Evolutionary conservation across 2,113 vertebrate genomes (phyloP), one percentile per base, ranked within the genome.

Genomic region (Myotis brandtii): DNA sequence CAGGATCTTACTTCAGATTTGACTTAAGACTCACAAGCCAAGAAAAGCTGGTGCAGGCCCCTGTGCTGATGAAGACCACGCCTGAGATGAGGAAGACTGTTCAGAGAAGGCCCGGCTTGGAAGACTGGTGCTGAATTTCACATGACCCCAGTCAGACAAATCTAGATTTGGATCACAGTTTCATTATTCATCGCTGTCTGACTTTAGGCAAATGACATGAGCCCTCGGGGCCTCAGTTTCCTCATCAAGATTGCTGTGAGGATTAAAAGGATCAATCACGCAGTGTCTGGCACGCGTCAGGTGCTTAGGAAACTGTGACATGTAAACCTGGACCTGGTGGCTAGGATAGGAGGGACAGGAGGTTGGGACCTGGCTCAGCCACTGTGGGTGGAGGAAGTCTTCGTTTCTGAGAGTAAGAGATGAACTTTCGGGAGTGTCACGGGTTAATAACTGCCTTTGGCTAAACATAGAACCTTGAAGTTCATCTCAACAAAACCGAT

Each of bases 371-470:
- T 25, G 8, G n/a, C 27, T 62, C 46, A 17, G 12, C 32, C 18
- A 34, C 50, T 40, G 0, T 27, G 13, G 69, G n/a, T 30, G 4
- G 46, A 77, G 5, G 11, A 32, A 14, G 34, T 79, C 67, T 83
- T 93, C 56, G 14, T 77, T 95, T 93, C 21, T 6, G 9, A 86
- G 52, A 85, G 67, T 54, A 59, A 70, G 72, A 80, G 37, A 77
- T 72, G 30, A 56, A 27, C 17, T 34, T 95, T 64, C 4, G 0
- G 16, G 64, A 93, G 30, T 76, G n/a, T 62, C 86, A 70, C 3
- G 18, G 80, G 48, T 91, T 69, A 89, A 62, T 92, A 92, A 87
- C 96, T 94, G 46, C 62, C 64, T 91, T 77, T 93, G 69, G 69
- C n/a, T 93, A 91, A 94, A 89, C 27, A 52, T 4, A 11, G 34